Evolutionary conservation across 2,113 vertebrate species (phyloP).

Genomic region (Chaenocephalus aceratus): DNA sequence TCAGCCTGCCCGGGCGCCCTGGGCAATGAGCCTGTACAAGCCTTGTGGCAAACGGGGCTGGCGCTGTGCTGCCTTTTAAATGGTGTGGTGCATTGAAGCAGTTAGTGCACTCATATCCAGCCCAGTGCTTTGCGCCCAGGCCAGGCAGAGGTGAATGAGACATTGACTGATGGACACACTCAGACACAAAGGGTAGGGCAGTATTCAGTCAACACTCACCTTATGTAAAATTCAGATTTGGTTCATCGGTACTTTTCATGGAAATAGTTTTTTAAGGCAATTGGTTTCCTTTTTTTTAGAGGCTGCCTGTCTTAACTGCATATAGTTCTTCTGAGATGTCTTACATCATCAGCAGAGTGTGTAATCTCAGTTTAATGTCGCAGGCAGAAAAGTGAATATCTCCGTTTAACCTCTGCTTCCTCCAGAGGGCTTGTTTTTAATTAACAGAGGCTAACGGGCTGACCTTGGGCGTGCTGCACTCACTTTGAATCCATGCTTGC

Average conservation of each 20-base stretch:
- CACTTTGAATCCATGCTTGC: constrained; percentile 87
- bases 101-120: constrained; percentile 93
- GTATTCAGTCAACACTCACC: constrained; percentile 12
- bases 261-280: constrained; percentile 3
- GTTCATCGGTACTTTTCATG: neutral
- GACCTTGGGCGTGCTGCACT: constrained; percentile 88
- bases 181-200: constrained; percentile 38
- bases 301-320: constrained; percentile 5
- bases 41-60: constrained; percentile 89
- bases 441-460: constrained; percentile 90
- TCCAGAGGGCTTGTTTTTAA: constrained; percentile 92
- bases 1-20: constrained; percentile 87
- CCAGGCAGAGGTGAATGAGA: constrained; percentile 89
- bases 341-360: constrained; percentile 69
- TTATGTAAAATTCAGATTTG: constrained; percentile 1
- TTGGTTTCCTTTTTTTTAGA: constrained; percentile 7
- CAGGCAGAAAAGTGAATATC: constrained; percentile 81
- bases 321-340: constrained; percentile 40
- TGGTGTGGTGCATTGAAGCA: constrained; percentile 90
- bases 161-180: constrained; percentile 55
- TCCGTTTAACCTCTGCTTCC: constrained; percentile 88
- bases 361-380: constrained; percentile 79
- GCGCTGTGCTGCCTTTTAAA: constrained; percentile 91
- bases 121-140: constrained; percentile 88
- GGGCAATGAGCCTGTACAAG: constrained; percentile 91